A percentile compares a stretch with the other conserved stretches of the same genome.
Conservation (phyloP, 2,113 vertebrate genomes). For the Rhizomys pruinosus region DNA sequence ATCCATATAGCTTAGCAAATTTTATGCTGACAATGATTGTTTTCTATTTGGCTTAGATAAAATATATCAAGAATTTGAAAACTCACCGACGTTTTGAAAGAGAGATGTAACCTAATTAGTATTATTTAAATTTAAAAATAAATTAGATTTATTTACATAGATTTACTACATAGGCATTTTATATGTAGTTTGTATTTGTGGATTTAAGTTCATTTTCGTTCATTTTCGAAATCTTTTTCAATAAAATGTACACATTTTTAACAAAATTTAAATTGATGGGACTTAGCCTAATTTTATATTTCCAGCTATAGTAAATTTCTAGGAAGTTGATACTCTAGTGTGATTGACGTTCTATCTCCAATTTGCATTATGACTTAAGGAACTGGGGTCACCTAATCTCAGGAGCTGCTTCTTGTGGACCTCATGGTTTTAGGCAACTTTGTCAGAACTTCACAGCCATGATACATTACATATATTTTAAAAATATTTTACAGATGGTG, state of each 20-base stretch:
- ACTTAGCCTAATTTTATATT: neutral
- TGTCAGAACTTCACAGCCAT: neutral
- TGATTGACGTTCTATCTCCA: neutral
- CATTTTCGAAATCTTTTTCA: conserved; percentile 29
- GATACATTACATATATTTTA: neutral
- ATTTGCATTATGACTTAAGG: neutral
- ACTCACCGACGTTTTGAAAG: neutral
- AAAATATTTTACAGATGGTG: conserved; percentile 16
- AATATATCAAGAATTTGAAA: conserved; percentile 53
- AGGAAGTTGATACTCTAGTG: neutral
- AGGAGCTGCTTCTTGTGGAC: conserved; percentile 18
- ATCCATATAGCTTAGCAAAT: neutral
- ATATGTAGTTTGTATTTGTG: conserved; percentile 30
- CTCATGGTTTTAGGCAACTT: neutral
- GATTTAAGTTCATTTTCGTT: conserved; percentile 41
- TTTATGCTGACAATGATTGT: conserved; percentile 41
- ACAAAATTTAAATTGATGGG: neutral
- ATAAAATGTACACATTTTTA: conserved; percentile 28
- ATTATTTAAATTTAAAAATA: conserved; percentile 33
- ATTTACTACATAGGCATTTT: conserved; percentile 29
- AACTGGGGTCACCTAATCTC: neutral
- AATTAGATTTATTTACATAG: conserved; percentile 5
- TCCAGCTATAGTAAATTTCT: neutral
- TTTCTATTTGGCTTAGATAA: conserved; percentile 55
- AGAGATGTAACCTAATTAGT: neutral